Conservation (phyloP, 1,140 invertebrate species). For the Leucophenga varia region DNA sequence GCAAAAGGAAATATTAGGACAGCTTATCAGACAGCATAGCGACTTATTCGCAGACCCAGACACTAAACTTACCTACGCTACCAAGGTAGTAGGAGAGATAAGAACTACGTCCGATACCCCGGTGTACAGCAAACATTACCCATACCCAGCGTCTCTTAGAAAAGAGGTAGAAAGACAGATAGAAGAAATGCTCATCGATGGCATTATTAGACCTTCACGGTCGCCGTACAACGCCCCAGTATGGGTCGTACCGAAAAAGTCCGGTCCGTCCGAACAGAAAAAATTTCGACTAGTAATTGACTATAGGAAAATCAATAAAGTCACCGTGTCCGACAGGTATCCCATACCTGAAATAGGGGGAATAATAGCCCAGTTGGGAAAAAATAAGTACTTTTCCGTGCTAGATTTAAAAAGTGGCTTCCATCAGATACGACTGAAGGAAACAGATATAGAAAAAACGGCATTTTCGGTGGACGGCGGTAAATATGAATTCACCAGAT, state of each 20-base stretch:
- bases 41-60: conserved; percentile 7
- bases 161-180: conserved; percentile 35
- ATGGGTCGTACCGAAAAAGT: conserved; percentile 15
- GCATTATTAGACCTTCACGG: conserved; percentile 31
- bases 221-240: conserved; percentile 14
- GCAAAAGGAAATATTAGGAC: conserved; percentile 2
- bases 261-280: conserved; percentile 22
- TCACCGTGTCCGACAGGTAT: conserved; percentile 55
- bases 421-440: conserved; percentile 54
- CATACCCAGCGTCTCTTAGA: conserved; percentile 24
- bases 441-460: conserved; percentile 43
- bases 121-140: conserved; percentile 23
- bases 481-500: conserved; percentile 54
- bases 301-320: conserved; percentile 42
- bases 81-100: conserved; percentile 12
- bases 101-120: conserved; percentile 8
- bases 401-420: conserved; percentile 59
- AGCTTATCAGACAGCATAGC: conserved; percentile 2
- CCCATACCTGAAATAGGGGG: conserved; percentile 59
- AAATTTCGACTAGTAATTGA: conserved; percentile 49
- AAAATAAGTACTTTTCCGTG: conserved; percentile 51
- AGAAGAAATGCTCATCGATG: conserved; percentile 28
- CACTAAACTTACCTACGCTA: conserved; percentile 8
- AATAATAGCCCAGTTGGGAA: conserved; percentile 54
- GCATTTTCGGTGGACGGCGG: conserved; percentile 49